These are phyloP conservation scores for Pinctada fucata DNA, from an alignment of 2,888 invertebrate genomes.

Conservation along the genomic window DNA sequence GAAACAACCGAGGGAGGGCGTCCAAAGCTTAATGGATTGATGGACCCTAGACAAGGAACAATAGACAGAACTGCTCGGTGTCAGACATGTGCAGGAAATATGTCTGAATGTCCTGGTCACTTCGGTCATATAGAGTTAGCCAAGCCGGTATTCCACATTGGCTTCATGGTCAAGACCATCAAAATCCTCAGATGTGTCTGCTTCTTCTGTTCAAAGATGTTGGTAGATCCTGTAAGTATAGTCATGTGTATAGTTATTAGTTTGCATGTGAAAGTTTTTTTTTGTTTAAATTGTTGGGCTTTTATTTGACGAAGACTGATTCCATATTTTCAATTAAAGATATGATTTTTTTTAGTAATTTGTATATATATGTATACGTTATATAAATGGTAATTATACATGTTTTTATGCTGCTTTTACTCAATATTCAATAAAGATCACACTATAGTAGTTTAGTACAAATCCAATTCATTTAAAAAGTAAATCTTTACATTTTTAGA, in stretches of 20 bases:
- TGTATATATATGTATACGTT: too few relatives aligned
- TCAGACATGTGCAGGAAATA: slow-evolving; percentile 83
- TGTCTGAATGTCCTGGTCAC: slow-evolving; percentile 99
- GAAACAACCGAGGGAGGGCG: slow-evolving; percentile 99
- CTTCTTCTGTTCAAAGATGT: slow-evolving; percentile 97
- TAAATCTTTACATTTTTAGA: slow-evolving; percentile 79
- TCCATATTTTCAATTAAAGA: too few relatives aligned
- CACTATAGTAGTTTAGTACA: too few relatives aligned
- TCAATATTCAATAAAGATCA: too few relatives aligned
- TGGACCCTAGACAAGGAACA: slow-evolving; percentile 99
- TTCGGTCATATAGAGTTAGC: slow-evolving; percentile 99
- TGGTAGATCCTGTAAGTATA: slow-evolving; percentile 92
- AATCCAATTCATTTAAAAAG: too few relatives aligned
- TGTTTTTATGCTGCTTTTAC: too few relatives aligned
- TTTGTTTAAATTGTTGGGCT: neutral
- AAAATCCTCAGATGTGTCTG: slow-evolving; percentile 99
- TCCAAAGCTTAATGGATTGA: slow-evolving; percentile 97
- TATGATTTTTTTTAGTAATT: too few relatives aligned
- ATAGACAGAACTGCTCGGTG: slow-evolving; percentile 89
- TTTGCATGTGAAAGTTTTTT: too few relatives aligned
- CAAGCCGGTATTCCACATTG: slow-evolving; percentile 99
- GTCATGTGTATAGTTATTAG: neutral
- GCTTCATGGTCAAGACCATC: slow-evolving; percentile 97
- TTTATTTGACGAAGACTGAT: neutral
- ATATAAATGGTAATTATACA: too few relatives aligned